Conservation (phyloP, 2,113 vertebrate genomes). For the Microcebus jonahi region DNA sequence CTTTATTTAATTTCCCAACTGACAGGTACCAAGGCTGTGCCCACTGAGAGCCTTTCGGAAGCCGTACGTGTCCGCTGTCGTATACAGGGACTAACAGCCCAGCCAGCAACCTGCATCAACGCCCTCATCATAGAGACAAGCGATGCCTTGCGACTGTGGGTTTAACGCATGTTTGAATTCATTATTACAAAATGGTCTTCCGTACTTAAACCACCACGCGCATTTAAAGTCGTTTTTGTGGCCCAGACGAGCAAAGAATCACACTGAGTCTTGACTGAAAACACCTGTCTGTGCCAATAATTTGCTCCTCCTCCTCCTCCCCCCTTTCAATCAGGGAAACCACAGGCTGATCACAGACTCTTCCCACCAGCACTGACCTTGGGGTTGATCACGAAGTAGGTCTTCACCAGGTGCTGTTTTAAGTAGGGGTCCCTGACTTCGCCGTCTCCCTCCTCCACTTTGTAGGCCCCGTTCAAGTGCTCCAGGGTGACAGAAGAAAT, state of each 20-base stretch:
- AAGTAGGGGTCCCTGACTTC: slow-evolving; percentile 96
- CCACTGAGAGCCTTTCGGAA: background rate
- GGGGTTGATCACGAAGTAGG: slow-evolving; percentile 97
- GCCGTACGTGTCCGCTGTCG: rapidly evolving
- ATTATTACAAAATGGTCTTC: background rate
- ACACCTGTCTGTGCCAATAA: too few relatives aligned
- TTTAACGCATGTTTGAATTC: background rate
- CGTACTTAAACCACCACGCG: background rate
- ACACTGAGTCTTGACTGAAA: background rate
- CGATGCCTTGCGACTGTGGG: background rate
- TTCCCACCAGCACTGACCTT: slow-evolving; percentile 88
- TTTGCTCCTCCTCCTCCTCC: too few relatives aligned
- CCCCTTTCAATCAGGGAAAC: background rate
- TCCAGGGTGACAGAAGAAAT: slow-evolving; percentile 97
- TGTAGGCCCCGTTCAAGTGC: slow-evolving; percentile 95
- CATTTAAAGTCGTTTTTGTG: background rate
- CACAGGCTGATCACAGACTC: background rate
- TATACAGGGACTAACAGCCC: rapidly evolving
- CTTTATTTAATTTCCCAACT: background rate
- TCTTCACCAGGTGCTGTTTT: slow-evolving; percentile 95
- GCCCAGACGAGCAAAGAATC: background rate
- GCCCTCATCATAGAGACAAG: background rate
- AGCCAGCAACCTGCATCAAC: too few relatives aligned
- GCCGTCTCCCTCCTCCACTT: slow-evolving; percentile 96
- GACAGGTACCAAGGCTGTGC: background rate